phyloP scores from a whole-genome alignment of 2,113 vertebrate species.

The Thryonomys swinderianus region DNA sequence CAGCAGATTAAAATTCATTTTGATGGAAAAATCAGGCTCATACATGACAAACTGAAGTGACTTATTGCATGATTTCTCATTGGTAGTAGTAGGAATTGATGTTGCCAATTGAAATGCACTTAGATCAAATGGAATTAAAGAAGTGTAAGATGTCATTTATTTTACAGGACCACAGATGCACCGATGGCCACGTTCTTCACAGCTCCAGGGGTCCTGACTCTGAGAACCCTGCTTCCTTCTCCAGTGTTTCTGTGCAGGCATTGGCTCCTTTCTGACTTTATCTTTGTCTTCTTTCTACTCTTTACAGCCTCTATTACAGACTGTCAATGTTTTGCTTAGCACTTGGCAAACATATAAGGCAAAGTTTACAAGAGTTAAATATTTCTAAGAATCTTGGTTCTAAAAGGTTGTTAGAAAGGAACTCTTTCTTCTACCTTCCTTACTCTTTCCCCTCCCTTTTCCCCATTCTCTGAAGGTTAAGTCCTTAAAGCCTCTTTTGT shows the following conservation, averaged over 20 bases:
- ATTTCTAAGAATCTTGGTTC: constrained; percentile 64
- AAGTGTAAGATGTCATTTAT: neutral
- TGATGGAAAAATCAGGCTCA: neutral
- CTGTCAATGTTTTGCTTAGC: constrained; percentile 6
- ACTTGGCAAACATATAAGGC: constrained; percentile 54
- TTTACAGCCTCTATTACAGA: neutral
- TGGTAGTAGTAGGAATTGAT: neutral
- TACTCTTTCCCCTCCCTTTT: neutral
- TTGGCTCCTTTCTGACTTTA: neutral
- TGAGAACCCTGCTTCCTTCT: neutral
- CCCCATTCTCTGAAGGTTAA: neutral
- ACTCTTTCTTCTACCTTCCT: constrained; percentile 38
- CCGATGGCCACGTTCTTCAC: neutral
- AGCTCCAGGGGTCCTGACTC: neutral
- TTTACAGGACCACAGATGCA: neutral
- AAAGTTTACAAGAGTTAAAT: constrained; percentile 67
- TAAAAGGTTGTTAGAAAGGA: constrained; percentile 44
- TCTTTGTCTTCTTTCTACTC: neutral
- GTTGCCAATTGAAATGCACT: neutral
- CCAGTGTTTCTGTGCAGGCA: neutral
- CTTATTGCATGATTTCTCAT: constrained; percentile 1
- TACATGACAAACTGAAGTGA: neutral
- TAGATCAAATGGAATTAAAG: constrained; percentile 7
- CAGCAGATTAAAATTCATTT: neutral
- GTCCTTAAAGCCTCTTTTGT: constrained; percentile 33